Evolutionary conservation across 1,140 invertebrate genomes (phyloP), one percentile per base, ranked within the genome.

Genomic region (Dendroctonus valens): DNA sequence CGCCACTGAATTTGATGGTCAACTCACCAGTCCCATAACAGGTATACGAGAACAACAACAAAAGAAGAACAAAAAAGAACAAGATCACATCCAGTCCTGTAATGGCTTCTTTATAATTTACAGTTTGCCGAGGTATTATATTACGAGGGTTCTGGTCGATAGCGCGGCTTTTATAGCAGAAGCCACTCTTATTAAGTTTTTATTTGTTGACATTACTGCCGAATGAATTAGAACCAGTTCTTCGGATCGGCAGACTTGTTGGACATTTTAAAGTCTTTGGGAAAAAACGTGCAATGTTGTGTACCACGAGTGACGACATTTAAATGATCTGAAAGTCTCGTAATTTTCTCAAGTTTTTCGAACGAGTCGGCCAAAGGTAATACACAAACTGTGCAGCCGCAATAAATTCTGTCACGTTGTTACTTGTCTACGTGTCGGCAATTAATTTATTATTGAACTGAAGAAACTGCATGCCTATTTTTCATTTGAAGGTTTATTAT

Each of bases 71-170:
- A 63, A 64, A 57, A 64, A 64, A 8, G 60, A 64, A 57, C 42
- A 64, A 55, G 42, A 64, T 55, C 42, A 40, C 41, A 64, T 57
- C 61, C 61, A 64, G 61, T 64, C 42, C 61, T 57, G 63, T 65
- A 65, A 65, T 65, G 63, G 63, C 63, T 65, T 65, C 63, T 65
- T 65, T 65, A 65, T 65, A 65, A 65, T 59, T 65, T 65, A 65
- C 63, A 65, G 63, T 58, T 65, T 49, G 41, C 38, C 63, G 42
- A 52, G 63, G 63, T 65, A 65, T 65, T 58, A 65, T 59, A 59
- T 65, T 65, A 65, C 63, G 12, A 49, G 61, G 42, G 52, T n/a
- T 39, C 41, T 26, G 12, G 52, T 39, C 26, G 52, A 55, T 55
- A 61, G 48, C 48, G 59, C 42, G 38, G 52, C 53, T 57, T 64